Evolutionary conservation across 2,888 invertebrate genomes (phyloP).

Genomic region (Myathropa florea): DNA sequence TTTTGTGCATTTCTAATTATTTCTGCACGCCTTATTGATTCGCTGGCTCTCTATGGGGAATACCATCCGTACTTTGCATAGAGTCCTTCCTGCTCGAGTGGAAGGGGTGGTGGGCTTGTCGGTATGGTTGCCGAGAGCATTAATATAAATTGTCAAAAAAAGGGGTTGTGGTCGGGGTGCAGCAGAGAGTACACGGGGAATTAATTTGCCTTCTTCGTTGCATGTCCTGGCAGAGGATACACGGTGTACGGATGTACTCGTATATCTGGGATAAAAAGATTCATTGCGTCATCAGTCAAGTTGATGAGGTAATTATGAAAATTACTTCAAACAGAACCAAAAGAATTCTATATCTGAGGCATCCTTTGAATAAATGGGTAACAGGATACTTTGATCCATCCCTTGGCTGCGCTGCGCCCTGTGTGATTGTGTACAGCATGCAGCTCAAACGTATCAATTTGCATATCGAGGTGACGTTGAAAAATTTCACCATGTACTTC

Average conservation of each 20-base stretch:
- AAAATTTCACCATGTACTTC: constrained; percentile 27
- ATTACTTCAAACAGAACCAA: constrained; percentile 72
- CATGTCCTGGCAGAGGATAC: constrained; percentile 50
- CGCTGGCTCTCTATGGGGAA: constrained; percentile 27
- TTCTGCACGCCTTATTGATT: constrained; percentile 73
- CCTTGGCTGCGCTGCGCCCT: not conserved
- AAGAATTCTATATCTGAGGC: constrained; percentile 60
- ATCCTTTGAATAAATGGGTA: constrained; percentile 67
- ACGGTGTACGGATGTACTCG: not conserved
- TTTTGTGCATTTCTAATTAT: constrained; percentile 73
- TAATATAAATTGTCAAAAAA: constrained; percentile 66
- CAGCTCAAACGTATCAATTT: constrained; percentile 74
- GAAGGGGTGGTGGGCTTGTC: constrained; percentile 18
- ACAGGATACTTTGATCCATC: constrained; percentile 51
- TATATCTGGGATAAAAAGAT: constrained; percentile 57
- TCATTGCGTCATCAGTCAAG: constrained; percentile 81
- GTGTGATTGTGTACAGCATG: constrained; percentile 1
- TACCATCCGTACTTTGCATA: constrained; percentile 40
- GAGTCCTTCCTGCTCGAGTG: not conserved
- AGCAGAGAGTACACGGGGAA: constrained; percentile 49
- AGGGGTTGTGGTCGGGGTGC: constrained; percentile 69
- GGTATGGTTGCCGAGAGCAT: constrained; percentile 37
- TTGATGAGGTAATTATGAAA: constrained; percentile 81
- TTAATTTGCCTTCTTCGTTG: constrained; percentile 66
- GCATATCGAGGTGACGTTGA: constrained; percentile 73